phyloP scores from a whole-genome alignment of 2,797 vertebrate genomes.

The Acanthis flammea region DNA sequence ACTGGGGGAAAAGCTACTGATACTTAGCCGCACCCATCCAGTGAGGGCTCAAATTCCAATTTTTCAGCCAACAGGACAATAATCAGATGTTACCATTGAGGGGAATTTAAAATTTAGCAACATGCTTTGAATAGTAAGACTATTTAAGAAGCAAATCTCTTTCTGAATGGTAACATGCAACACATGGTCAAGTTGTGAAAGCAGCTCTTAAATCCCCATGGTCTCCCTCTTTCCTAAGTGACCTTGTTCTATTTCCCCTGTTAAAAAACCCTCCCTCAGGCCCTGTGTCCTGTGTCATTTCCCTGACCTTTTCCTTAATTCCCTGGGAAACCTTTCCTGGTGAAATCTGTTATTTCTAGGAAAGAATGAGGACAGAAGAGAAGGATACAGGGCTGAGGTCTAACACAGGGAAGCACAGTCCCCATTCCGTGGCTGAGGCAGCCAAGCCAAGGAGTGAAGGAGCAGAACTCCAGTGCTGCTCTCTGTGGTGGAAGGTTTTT shows the following conservation, averaged over 20 bases:
- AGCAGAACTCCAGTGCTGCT: background rate
- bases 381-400: background rate
- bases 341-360: background rate
- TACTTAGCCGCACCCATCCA: background rate
- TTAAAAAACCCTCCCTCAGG: background rate
- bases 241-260: background rate
- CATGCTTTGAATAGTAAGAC: background rate
- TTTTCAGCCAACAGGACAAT: background rate
- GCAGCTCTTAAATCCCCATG: background rate
- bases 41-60: background rate
- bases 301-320: background rate
- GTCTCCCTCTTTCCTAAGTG: background rate
- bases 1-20: background rate
- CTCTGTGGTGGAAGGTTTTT: background rate
- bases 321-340: background rate
- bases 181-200: background rate
- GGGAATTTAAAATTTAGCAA: background rate
- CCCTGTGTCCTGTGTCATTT: background rate
- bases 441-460: background rate
- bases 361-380: background rate
- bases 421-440: background rate
- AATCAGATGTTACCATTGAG: background rate
- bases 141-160: background rate
- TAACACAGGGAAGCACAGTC: background rate
- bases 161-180: background rate